These are phyloP conservation scores for Yoshiicerus persimilis DNA, from an alignment of 1,140 invertebrate species.

Conservation along the genomic window DNA sequence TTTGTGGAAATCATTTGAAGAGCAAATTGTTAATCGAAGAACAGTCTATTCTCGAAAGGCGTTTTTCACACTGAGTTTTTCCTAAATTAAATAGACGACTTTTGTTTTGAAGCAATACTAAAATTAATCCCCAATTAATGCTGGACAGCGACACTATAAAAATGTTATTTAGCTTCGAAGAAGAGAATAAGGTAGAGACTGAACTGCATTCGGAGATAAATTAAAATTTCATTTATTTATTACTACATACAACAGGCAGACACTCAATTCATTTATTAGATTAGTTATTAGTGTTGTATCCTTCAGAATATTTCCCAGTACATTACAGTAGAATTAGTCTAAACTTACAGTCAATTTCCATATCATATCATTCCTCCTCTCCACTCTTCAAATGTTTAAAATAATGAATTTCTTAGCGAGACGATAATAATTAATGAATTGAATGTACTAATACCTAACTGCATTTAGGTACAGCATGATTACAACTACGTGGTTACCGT, in stretches of 20 bases:
- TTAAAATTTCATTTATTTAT: slow-evolving; percentile 17
- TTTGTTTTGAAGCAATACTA: background rate
- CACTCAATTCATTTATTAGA: slow-evolving; percentile 15
- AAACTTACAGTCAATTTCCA: slow-evolving; percentile 14
- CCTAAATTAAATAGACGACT: too few relatives aligned
- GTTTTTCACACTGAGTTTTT: too few relatives aligned
- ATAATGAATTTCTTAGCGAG: slow-evolving; percentile 4
- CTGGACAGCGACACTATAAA: too few relatives aligned
- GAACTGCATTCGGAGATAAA: background rate
- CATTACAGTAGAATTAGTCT: slow-evolving; percentile 9
- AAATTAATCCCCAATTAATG: too few relatives aligned
- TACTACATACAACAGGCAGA: slow-evolving; percentile 7
- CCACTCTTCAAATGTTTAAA: slow-evolving; percentile 5
- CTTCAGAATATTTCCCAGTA: slow-evolving; percentile 16
- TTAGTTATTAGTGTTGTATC: slow-evolving; percentile 8
- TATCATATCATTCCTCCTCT: background rate
- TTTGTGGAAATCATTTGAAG: too few relatives aligned
- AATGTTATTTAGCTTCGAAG: too few relatives aligned
- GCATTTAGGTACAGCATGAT: background rate
- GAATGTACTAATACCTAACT: background rate
- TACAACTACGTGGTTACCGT: background rate
- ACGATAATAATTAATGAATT: background rate
- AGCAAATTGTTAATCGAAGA: too few relatives aligned
- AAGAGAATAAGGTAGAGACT: background rate
- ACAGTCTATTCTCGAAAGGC: too few relatives aligned